Evolutionary conservation across 2,113 vertebrate species (phyloP).

Genomic region (Salvelinus namaycush): DNA sequence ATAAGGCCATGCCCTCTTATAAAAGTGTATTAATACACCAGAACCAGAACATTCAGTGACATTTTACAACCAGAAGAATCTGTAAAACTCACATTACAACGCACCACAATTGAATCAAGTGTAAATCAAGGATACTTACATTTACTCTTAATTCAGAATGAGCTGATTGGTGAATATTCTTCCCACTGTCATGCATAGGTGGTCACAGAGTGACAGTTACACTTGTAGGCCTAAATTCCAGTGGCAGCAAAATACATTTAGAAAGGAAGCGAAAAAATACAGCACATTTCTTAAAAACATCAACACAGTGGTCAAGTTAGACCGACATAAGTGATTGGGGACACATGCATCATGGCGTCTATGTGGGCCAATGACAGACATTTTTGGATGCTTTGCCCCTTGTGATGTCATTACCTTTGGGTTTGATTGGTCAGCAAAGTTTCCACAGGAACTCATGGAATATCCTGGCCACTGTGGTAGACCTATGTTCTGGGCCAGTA

Average conservation of each 20-base stretch:
- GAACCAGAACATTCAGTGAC: not conserved
- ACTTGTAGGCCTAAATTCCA: too few species aligned
- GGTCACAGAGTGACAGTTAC: too few species aligned
- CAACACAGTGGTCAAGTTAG: not conserved
- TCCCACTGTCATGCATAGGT: too few species aligned
- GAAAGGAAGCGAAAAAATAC: too few species aligned
- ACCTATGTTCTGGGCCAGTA: not conserved
- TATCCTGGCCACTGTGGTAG: not conserved
- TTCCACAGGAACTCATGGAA: not conserved
- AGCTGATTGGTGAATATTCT: too few species aligned
- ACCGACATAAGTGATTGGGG: not conserved
- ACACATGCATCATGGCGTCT: not conserved
- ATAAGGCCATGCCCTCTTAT: not conserved
- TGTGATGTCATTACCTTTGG: not conserved
- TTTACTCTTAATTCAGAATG: too few species aligned
- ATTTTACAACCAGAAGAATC: not conserved
- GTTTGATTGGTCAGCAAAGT: not conserved
- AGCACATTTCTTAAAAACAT: not conserved
- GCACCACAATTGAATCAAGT: too few species aligned
- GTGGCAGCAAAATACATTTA: too few species aligned
- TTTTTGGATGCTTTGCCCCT: not conserved
- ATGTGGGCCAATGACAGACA: not conserved
- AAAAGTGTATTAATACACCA: constrained; percentile 10
- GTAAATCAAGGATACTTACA: too few species aligned
- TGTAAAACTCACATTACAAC: too few species aligned